Percentiles rank a stretch among this genome's conserved stretches.
These are phyloP conservation scores for Chymomyza costata DNA, from an alignment of 1,140 invertebrate species.

Conservation along the genomic window DNA sequence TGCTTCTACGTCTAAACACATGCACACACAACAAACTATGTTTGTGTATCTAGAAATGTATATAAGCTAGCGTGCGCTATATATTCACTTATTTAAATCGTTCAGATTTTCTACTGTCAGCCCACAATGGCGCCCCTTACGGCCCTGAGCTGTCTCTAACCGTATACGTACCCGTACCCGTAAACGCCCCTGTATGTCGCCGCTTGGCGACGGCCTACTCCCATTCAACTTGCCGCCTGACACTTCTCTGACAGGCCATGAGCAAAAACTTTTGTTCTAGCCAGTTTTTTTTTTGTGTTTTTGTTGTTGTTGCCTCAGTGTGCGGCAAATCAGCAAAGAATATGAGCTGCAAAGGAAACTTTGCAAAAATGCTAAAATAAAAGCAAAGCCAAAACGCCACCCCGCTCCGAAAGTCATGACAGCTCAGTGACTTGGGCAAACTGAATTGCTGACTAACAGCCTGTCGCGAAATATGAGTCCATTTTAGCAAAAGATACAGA, in stretches of 20 bases:
- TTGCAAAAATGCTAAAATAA: slow-evolving; percentile 64
- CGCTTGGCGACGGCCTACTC: slow-evolving; percentile 32
- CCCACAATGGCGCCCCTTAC: slow-evolving; percentile 10
- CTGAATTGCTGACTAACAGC: slow-evolving; percentile 73
- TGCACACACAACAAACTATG: too few species aligned
- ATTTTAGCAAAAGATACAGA: slow-evolving; percentile 60
- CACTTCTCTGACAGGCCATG: slow-evolving; percentile 69
- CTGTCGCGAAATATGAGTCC: slow-evolving; percentile 73
- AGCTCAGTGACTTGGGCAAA: slow-evolving; percentile 66
- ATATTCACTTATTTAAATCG: slow-evolving; percentile 74
- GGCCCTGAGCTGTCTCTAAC: slow-evolving; percentile 10
- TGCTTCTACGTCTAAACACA: too few species aligned
- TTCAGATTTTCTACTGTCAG: slow-evolving; percentile 29
- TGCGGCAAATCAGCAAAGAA: slow-evolving; percentile 35
- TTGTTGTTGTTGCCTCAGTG: background rate
- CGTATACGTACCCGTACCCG: background rate
- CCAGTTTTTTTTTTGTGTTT: too few species aligned
- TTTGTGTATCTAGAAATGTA: too few species aligned
- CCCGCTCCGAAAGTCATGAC: slow-evolving; percentile 64
- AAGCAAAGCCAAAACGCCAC: slow-evolving; percentile 41
- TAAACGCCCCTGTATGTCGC: slow-evolving; percentile 5
- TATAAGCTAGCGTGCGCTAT: slow-evolving; percentile 13
- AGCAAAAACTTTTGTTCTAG: slow-evolving; percentile 72
- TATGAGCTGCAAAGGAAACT: slow-evolving; percentile 18
- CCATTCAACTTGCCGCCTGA: slow-evolving; percentile 71